Evolutionary conservation across 2,797 vertebrate species (phyloP), one percentile per base, ranked within the genome.

Genomic region (Eremophila alpestris): DNA sequence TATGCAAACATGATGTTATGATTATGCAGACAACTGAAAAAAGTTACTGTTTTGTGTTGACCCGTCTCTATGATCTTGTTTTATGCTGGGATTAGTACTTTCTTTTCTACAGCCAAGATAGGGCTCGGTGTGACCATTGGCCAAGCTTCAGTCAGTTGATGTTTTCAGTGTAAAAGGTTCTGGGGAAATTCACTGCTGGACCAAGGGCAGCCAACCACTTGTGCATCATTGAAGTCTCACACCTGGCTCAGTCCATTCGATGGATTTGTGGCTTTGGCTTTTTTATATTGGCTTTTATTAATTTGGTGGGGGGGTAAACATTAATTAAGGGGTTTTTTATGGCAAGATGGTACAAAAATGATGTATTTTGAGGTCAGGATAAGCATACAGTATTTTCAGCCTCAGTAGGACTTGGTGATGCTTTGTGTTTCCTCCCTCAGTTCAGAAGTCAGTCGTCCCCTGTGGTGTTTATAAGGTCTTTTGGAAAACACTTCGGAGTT

Each of bases 1-100:
- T 98, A 98, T 98, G 98, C 98, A 98, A 98, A 98, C 95, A 97
- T 97, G 96, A 97, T 96, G 96, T 97, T 97, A 93, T 95, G 96
- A 95, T 97, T 97, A 97, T 97, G 97, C 97, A 97, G 97, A 97
- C 89, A 74, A 97, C 94, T 76, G 96, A 96, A 96, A 67, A 96
- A 89, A 38, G 90, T 84, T 83, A 46, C 74, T 67, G 79, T 82
- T 96, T 96, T 97, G 94, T 87, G 81, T 97, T 95, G 69, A 92
- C 81, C 81, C 2, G 67, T 97, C 97, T 96, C 67, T 84, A 95
- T 96, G 85, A 93, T 91, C 82, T 97, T 96, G 87, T 93, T 97
- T 97, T 79, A 52, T 78, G 97, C 96, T 96, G 97, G 95, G 83
- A 93, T 76, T 95, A 97, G 91, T 94, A 83, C 40, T 95, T 96